Evolutionary conservation across 1,140 invertebrate species (phyloP), one percentile per base, ranked within the genome.

Genomic region (Pseudomyrmex dendroicus): DNA sequence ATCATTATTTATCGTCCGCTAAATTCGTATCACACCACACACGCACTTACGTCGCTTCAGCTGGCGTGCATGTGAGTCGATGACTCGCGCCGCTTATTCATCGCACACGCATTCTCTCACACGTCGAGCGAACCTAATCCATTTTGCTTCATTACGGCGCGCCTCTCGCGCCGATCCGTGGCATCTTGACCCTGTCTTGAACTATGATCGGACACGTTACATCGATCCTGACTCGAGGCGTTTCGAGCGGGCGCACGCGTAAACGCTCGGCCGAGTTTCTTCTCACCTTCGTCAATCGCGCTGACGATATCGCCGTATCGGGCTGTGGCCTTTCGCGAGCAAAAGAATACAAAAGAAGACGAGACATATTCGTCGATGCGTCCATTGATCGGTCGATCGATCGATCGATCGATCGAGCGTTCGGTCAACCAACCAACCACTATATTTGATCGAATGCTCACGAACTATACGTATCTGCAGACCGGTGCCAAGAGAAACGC

Each of bases 1-100:
- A 89, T 89, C 88, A 84, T 89, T 89, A 88, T 89, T 89, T 86
- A 86, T 46, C 84, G 64, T 89, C 89, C 68, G 77, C 87, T 76
- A 84, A 88, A 89, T 86, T 88, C 68, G 57, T 83, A 63, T 46
- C 76, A 66, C 54, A 54, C 54, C 54, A n/a, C 63, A 64, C n/a
- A n/a, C 63, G 52, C n/a, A 57, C 48, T 56, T 17, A 67, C 48
- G 74, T 46, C 62, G 25, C 10, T 44, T 9, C 15, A 10, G 7
- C 15, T 5, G 2, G 54, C n/a, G 48, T 52, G 15, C 70, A 52
- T 76, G 66, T 67, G 63, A 73, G 57, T 52, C 8, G 20, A 57
- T 54, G 35, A 17, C 44, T 10, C 61, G 35, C 35, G 35, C 5
- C 5, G 35, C 35, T 35, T 35, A 35, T 35, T 35, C 35, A 35